These are phyloP conservation scores for Anodontia alba DNA, from an alignment of 2,888 invertebrate genomes.

Conservation along the genomic window DNA sequence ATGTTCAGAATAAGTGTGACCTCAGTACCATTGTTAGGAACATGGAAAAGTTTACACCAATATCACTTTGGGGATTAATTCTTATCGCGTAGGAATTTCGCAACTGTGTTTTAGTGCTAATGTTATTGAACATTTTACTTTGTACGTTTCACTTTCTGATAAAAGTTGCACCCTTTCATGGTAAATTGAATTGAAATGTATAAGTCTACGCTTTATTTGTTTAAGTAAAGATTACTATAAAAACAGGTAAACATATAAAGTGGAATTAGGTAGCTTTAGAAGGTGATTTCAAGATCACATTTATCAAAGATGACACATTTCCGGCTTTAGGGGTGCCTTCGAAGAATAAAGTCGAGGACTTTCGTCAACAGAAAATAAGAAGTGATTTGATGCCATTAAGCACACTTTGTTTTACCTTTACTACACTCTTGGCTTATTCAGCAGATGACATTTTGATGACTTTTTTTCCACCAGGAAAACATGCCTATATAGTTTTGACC, in stretches of 20 bases:
- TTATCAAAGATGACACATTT: conserved; percentile 7
- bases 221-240: conserved; percentile 7
- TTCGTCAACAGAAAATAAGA: no score
- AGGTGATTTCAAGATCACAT: neutral
- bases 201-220: neutral
- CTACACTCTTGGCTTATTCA: no score
- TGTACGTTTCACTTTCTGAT: conserved; percentile 7
- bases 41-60: neutral
- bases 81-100: neutral
- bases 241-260: conserved; percentile 18
- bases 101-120: neutral
- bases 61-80: neutral
- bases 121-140: conserved; percentile 4
- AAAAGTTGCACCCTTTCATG: conserved; percentile 1
- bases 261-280: conserved; percentile 7
- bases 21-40: neutral
- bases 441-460: no score
- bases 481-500: no score
- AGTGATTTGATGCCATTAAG: no score
- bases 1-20: no score
- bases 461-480: no score
- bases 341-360: no score
- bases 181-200: conserved; percentile 7
- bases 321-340: neutral
- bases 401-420: no score